Conservation (phyloP, 2,888 invertebrate species). For the Fragum whitleyi region DNA sequence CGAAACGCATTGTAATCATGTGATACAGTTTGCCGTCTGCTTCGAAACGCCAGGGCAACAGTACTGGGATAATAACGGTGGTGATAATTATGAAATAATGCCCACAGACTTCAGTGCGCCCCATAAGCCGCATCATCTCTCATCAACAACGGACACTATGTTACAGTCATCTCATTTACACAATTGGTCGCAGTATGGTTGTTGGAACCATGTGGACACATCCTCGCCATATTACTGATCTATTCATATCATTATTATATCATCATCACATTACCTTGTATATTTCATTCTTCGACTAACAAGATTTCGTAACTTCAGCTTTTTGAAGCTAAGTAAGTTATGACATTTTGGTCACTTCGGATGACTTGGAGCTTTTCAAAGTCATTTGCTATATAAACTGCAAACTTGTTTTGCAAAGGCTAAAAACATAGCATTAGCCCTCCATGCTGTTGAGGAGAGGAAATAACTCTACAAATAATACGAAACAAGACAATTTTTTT, state of each 20-base stretch:
- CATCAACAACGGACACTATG: slow-evolving; percentile 15
- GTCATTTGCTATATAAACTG: too few relatives aligned
- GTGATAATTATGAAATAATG: slow-evolving; percentile 91
- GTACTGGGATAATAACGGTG: slow-evolving; percentile 96
- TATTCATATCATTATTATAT: background rate
- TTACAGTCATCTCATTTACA: slow-evolving; percentile 42
- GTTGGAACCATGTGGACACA: slow-evolving; percentile 75
- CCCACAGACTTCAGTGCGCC: slow-evolving; percentile 76
- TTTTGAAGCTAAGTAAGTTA: background rate
- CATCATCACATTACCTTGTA: background rate
- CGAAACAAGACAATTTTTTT: too few relatives aligned
- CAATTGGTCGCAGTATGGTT: slow-evolving; percentile 75
- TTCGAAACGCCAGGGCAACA: slow-evolving; percentile 90
- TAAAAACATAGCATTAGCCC: too few relatives aligned
- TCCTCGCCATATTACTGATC: slow-evolving; percentile 77
- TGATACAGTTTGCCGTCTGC: slow-evolving; percentile 95
- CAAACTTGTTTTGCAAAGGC: too few relatives aligned
- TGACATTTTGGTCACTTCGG: background rate
- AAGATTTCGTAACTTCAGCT: background rate
- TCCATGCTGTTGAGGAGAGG: too few relatives aligned
- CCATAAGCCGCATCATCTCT: background rate
- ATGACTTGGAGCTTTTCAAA: too few relatives aligned
- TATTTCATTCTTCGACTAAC: background rate
- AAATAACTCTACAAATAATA: too few relatives aligned
- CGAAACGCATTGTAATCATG: slow-evolving; percentile 84